A percentile compares a stretch with the other conserved stretches of the same genome.
phyloP scores from a whole-genome alignment of 1,140 invertebrate species.

The Bombus vancouverensis region DNA sequence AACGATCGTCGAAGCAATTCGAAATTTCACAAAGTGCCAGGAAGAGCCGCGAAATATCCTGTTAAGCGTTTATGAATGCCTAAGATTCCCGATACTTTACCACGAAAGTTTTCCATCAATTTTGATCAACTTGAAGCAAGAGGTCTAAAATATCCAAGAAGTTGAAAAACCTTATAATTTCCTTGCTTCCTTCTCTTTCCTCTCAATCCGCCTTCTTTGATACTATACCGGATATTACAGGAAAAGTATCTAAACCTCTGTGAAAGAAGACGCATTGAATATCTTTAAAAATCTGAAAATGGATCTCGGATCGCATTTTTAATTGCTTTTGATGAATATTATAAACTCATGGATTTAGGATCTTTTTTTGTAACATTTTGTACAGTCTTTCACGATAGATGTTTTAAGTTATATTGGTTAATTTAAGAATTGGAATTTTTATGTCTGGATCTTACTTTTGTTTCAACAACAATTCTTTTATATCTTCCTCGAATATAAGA shows the following conservation, averaged over 20 bases:
- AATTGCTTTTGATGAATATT: no score
- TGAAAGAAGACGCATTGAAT: background rate
- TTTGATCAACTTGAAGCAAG: background rate
- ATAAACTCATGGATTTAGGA: background rate
- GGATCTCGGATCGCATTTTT: no score
- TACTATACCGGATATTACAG: background rate
- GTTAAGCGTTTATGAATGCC: constrained; percentile 32
- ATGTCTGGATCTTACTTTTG: no score
- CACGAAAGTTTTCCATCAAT: background rate
- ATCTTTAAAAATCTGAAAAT: background rate
- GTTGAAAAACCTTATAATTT: background rate
- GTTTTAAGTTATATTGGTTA: background rate
- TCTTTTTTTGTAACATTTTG: background rate
- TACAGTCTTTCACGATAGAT: background rate
- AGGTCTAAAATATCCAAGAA: background rate
- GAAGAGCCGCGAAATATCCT: background rate
- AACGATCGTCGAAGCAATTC: constrained; percentile 9
- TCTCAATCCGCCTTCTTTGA: background rate
- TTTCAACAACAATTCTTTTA: no score
- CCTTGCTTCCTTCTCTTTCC: background rate
- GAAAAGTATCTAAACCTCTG: background rate
- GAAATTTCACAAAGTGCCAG: constrained; percentile 18
- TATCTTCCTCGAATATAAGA: no score
- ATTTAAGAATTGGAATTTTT: no score
- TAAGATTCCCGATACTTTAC: background rate